These are phyloP conservation scores for Amphipyra tragopoginis DNA, from an alignment of 2,888 invertebrate genomes.

Conservation along the genomic window DNA sequence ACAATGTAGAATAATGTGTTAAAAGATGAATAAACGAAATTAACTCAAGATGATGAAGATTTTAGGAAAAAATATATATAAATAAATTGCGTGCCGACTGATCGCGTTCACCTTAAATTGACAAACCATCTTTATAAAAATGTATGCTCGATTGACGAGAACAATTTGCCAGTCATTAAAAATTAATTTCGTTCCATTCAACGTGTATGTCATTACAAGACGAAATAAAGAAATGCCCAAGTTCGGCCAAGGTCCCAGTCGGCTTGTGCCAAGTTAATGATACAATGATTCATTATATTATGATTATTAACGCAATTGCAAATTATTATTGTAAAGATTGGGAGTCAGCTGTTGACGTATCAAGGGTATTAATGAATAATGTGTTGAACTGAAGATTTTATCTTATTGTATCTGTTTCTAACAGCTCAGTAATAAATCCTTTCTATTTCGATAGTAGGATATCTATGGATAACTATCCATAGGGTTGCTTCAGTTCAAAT, in stretches of 20 bases:
- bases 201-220: constrained; percentile 38
- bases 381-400: background rate
- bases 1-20: too few species aligned
- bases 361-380: constrained; percentile 23
- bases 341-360: constrained; percentile 22
- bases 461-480: too few species aligned
- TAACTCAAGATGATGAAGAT: too few species aligned
- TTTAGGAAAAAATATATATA: too few species aligned
- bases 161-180: constrained; percentile 54
- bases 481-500: too few species aligned
- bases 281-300: constrained; percentile 43
- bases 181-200: constrained; percentile 49
- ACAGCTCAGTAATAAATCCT: background rate
- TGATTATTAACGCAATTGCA: constrained; percentile 28
- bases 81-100: too few species aligned
- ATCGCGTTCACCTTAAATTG: too few species aligned
- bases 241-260: constrained; percentile 45
- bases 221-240: constrained; percentile 55
- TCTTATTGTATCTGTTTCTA: background rate
- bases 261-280: constrained; percentile 44
- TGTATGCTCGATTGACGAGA: constrained; percentile 16
- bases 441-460: background rate
- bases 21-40: too few species aligned
- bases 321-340: constrained; percentile 12
- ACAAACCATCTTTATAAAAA: constrained; percentile 25